Base-by-base conservation (phyloP, 2,888 invertebrate species). In the Zonitis immaculata region DNA sequence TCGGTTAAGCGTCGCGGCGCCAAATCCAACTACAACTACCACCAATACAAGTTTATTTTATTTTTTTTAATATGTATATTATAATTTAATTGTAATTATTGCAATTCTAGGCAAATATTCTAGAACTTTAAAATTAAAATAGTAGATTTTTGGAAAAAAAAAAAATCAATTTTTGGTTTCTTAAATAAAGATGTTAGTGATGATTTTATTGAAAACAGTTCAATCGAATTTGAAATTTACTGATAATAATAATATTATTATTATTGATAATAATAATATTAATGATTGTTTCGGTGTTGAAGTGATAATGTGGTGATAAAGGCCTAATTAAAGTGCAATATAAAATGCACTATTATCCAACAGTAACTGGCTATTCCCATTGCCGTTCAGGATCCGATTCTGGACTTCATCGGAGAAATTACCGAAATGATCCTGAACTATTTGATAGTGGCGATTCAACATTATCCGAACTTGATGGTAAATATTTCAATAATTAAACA, bases 381-480 rank as follows among this genome's bases (percentile, higher is more conserved):
- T 76, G 74, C 55, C 71, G 75, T 27, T 73, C 74, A 51, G 73
- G 73, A 46, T 74, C 74, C 51, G 75, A 74, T 56, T 70, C 71
- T 61, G 68, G 72, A 53, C 67, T 72, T 44, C 71, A 71, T 59
- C 66, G 70, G 44, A 67, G 72, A 69, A 59, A 66, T 61, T 61
- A 60, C 11, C 61, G 59, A 22, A 52, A 61, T 48, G 67, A 67
- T 44, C 57, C 58, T 32, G 68, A 68, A 54, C 56, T 59, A 48
- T 68, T 67, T 54, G 75, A 75, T 62, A 75, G 75, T 61, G 76
- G 73, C 8, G 76, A 76, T 43, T 74, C 74, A 47, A 74, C 76
- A 18, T 59, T 74, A 16, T 75, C 75, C 28, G 76, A 76, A 60
- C 64, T 74, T 46, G 76, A 75, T 64, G 76, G 76, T 76, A 67